Base-by-base conservation (phyloP, 2,113 vertebrate species). In the Rhinopomastus cyanomelas region DNA sequence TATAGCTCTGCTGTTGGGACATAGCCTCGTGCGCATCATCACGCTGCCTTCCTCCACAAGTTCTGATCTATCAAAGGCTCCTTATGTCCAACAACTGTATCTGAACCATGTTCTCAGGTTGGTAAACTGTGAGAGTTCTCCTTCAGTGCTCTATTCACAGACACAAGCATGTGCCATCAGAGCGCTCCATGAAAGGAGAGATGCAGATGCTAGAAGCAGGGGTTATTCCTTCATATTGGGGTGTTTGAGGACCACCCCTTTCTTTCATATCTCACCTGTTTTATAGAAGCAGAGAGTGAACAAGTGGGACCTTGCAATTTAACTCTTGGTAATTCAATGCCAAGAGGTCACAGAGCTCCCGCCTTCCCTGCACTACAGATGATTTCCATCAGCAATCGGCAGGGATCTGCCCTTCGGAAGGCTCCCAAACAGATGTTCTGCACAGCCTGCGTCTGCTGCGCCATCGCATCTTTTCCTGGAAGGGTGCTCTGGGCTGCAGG, bases 361-460 rank as follows among this genome's bases (percentile, higher is more conserved):
- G 4, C 49, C 34, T 66, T 78, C 59, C 0, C 4, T 44, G 25
- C 57, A 51, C 84, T 1, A 14, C 91, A 93, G 94, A 89, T 94
- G 91, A 78, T 89, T 94, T 62, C 85, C 88, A 91, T 92, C 93
- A 89, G 89, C 3, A 1, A 74, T 75, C 51, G 6, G 77, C 83
- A 76, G 87, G 81, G 85, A 89, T 84, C 55, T 60, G 81, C 44
- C 68, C 82, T 74, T 36, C 61, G 81, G 72, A 96, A 77, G 52
- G 79, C 76, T 96, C 93, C 95, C 95, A 89, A 89, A 56, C 94
- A 94, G 87, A 95, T 93, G 87, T 87, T 93, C 20, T 0, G 2
- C 36, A n/a, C 60, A 48, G 71, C 20, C 55, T 20, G 36, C 80
- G 82, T 39, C 85, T 91, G 64, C 79, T 20, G 12, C 68, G 53